These are phyloP conservation scores for Chymomyza fuscimana DNA, from an alignment of 2,888 invertebrate genomes.

Conservation along the genomic window DNA sequence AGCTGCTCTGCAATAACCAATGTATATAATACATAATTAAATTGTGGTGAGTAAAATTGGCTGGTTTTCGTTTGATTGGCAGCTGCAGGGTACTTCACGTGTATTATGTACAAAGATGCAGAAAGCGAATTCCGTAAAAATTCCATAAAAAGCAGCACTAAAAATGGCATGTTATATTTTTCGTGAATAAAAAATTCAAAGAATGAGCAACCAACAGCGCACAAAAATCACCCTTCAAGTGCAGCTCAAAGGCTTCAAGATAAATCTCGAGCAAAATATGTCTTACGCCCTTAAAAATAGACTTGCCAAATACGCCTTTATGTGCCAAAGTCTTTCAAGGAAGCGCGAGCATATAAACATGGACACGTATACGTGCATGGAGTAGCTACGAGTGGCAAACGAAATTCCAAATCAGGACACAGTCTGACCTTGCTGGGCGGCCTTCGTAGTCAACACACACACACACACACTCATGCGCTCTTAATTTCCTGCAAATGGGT, in stretches of 20 bases:
- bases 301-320: background rate
- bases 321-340: background rate
- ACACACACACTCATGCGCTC: background rate
- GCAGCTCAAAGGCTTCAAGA: constrained; percentile 7
- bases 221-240: constrained; percentile 24
- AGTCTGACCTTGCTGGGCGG: background rate
- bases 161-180: constrained; percentile 16
- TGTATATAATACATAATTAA: background rate
- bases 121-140: background rate
- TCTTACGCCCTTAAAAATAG: background rate
- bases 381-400: background rate
- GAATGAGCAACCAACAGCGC: background rate
- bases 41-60: background rate
- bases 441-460: background rate
- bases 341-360: background rate
- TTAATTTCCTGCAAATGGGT: constrained; percentile 22
- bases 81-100: background rate
- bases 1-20: background rate
- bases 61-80: constrained; percentile 5
- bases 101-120: background rate
- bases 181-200: constrained; percentile 29
- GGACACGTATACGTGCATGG: background rate
- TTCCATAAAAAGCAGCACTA: background rate
- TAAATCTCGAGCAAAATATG: background rate
- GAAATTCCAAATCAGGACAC: background rate